A percentile compares a stretch with the other conserved stretches of the same genome.
phyloP scores from a whole-genome alignment of 1,140 invertebrate genomes.

The Ephestia elutella region DNA sequence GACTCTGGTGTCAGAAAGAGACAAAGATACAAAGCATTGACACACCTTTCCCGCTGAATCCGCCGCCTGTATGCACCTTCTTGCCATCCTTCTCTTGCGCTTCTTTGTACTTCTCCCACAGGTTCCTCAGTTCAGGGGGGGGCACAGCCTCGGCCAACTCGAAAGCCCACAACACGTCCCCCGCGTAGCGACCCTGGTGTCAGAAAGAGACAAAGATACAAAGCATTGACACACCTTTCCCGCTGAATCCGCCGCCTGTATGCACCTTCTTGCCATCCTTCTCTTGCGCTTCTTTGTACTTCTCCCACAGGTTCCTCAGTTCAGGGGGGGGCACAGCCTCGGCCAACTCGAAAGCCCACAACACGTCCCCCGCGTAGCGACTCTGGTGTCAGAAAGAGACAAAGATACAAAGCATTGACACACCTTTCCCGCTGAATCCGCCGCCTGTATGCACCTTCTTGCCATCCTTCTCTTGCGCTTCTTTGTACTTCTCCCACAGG shows the following conservation, averaged over 20 bases:
- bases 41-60: slow-evolving; percentile 93
- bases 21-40: too few species aligned
- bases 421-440: slow-evolving; percentile 96
- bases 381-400: slow-evolving; percentile 94
- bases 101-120: slow-evolving; percentile 93
- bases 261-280: slow-evolving; percentile 95
- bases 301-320: slow-evolving; percentile 88
- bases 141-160: slow-evolving; percentile 87
- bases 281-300: slow-evolving; percentile 91
- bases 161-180: slow-evolving; percentile 92
- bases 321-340: slow-evolving; percentile 84
- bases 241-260: slow-evolving; percentile 94
- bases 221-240: slow-evolving; percentile 81
- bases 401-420: neutral
- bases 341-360: slow-evolving; percentile 92
- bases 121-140: slow-evolving; percentile 83
- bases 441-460: slow-evolving; percentile 95
- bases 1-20: neutral
- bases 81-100: slow-evolving; percentile 93
- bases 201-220: neutral
- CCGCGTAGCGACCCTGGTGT: slow-evolving; percentile 89
- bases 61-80: slow-evolving; percentile 93
- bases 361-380: slow-evolving; percentile 91
- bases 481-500: slow-evolving; percentile 93
- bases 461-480: slow-evolving; percentile 89